Base-by-base conservation (phyloP, 2,888 invertebrate species). In the Tuberolachnus salignus region DNA sequence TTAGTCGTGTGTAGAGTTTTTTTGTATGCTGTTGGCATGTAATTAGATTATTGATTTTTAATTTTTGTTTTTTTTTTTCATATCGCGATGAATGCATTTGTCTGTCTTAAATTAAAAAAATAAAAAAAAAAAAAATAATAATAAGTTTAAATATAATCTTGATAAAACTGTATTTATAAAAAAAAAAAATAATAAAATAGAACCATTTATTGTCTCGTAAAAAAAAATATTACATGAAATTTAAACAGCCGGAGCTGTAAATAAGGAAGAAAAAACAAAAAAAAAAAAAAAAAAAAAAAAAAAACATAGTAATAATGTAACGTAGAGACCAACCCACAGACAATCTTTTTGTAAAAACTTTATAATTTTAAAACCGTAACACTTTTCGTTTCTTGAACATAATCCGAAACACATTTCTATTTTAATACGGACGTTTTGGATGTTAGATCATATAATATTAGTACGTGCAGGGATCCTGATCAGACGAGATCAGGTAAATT, bases 141-240 rank as follows among this genome's bases (percentile, higher is more conserved):
- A 34, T 3, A 44, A 44, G n/a, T 21, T 44, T 8, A 3, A 64
- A 46, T 16, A 21, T 64, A 64, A 64, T 44, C 42, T 64, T 46
- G 64, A 19, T 21, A 34, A 34, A 34, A 34, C 34, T 34, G 9
- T 44, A 16, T 23, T 16, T 59, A 26, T 9, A 9, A 0, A 8
- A 59, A 59, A 59, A 59, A n/a, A n/a, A n/a, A n/a, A n/a, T n/a
- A n/a, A n/a, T n/a, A n/a, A n/a, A n/a, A n/a, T n/a, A 59, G 9
- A 26, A 59, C 16, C 59, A 59, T 34, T n/a, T 34, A 34, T 59
- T 14, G 23, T 46, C 44, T 46, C 21, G 64, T 64, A 64, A 64
- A 64, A 63, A n/a, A 34, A 34, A 63, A 44, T 64, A 64, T 44
- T 64, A 21, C 44, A 23, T 16, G 64, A 9, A 46, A 64, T 64